Evolutionary conservation across 2,888 invertebrate species (phyloP).

Genomic region (Mycalesis mineus): DNA sequence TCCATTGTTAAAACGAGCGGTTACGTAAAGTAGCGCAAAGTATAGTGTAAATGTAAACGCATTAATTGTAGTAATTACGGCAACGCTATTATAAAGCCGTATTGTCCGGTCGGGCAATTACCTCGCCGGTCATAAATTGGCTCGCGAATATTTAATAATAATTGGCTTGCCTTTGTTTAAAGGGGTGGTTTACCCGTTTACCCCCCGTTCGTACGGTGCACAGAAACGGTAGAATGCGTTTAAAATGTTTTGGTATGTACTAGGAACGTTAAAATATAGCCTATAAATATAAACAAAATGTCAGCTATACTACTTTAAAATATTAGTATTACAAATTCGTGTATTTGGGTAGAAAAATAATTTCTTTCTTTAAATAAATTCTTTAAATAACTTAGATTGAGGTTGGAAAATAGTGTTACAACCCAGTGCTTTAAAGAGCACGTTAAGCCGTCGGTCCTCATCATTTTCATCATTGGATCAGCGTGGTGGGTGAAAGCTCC

Average conservation of each 20-base stretch:
- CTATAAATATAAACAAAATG: too few species aligned
- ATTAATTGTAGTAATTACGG: conserved; percentile 48
- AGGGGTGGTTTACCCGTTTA: conserved; percentile 40
- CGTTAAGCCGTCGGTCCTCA: too few species aligned
- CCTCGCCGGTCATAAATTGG: conserved; percentile 46
- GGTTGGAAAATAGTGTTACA: too few species aligned
- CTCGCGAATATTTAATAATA: conserved; percentile 58
- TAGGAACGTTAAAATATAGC: not conserved
- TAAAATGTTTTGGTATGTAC: too few species aligned
- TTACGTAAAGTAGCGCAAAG: not conserved
- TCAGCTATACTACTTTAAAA: too few species aligned
- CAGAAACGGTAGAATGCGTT: conserved; percentile 1
- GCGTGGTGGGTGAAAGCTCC: too few species aligned
- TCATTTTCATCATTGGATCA: too few species aligned
- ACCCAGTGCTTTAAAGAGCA: too few species aligned
- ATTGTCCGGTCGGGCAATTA: conserved; percentile 55
- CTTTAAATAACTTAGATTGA: too few species aligned
- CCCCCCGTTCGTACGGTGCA: conserved; percentile 40
- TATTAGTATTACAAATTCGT: too few species aligned
- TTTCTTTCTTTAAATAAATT: too few species aligned
- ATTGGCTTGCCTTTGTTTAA: conserved; percentile 75
- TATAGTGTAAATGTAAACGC: conserved; percentile 34
- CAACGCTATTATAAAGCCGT: conserved; percentile 42
- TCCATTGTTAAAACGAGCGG: not conserved
- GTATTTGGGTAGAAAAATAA: too few species aligned